Percentiles rank a stretch among this genome's conserved stretches.
These are phyloP conservation scores for Coendou prehensilis DNA, from an alignment of 2,797 vertebrate genomes.

Conservation along the genomic window DNA sequence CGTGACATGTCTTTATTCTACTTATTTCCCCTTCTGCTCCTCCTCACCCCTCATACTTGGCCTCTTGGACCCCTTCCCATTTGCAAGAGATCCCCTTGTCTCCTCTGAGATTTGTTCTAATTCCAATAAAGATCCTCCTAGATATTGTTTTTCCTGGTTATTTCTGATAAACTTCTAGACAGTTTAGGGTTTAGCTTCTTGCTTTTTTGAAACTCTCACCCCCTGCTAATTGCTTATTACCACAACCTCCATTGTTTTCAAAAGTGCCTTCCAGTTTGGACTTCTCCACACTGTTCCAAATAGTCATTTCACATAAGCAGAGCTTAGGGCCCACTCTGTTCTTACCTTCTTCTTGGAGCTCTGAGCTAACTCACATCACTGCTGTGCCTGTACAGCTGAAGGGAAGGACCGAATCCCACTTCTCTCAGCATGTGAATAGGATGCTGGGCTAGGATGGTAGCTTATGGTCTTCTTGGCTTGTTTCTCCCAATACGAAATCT, in stretches of 20 bases:
- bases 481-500: neutral
- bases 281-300: neutral
- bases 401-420: neutral
- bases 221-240: neutral
- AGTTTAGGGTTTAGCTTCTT: neutral
- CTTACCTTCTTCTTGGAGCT: neutral
- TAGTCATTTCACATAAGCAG: neutral
- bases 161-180: neutral
- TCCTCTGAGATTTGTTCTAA: neutral
- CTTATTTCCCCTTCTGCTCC: no score
- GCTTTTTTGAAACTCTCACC: neutral
- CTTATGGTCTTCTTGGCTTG: neutral
- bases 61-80: no score
- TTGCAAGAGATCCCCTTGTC: no score
- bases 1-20: no score
- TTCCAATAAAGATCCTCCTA: neutral
- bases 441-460: no score
- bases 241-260: neutral
- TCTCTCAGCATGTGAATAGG: neutral
- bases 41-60: no score
- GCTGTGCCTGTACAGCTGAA: neutral
- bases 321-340: neutral
- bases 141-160: neutral
- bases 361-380: neutral
- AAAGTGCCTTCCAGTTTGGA: neutral